Evolutionary conservation across 1,140 invertebrate genomes (phyloP).

Genomic region (Diuraphis noxia): DNA sequence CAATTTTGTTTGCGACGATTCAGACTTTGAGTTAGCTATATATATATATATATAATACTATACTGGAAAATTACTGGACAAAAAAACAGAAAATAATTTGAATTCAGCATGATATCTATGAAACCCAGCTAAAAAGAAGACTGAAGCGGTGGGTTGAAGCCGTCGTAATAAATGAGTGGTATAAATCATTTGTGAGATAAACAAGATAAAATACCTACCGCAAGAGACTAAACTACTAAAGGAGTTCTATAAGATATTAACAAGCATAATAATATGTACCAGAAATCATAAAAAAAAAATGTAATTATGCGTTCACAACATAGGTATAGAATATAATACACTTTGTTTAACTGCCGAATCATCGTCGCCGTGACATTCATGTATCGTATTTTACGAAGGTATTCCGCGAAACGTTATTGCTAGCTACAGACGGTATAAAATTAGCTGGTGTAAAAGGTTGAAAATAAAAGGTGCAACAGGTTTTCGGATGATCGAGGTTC

Average conservation of each 20-base stretch:
- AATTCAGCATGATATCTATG: background rate
- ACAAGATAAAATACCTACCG: background rate
- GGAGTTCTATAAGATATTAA: background rate
- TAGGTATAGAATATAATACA: background rate
- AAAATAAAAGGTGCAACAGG: background rate
- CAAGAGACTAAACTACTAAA: background rate
- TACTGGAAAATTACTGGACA: background rate
- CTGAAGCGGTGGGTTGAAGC: background rate
- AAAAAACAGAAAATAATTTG: background rate
- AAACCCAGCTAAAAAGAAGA: background rate
- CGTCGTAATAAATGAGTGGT: background rate
- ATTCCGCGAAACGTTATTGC: background rate
- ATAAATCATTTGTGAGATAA: background rate
- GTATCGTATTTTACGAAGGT: background rate
- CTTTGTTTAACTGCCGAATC: background rate
- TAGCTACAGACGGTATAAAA: background rate
- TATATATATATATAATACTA: too few species aligned
- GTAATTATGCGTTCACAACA: background rate
- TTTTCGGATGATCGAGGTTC: background rate
- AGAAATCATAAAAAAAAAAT: background rate
- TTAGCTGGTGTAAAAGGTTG: too few species aligned
- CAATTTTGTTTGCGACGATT: background rate
- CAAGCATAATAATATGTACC: background rate
- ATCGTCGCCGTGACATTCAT: too few species aligned
- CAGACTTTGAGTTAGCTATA: background rate